These are phyloP conservation scores for Pelecanoides urinatrix DNA, from an alignment of 2,113 vertebrate genomes.

Conservation along the genomic window DNA sequence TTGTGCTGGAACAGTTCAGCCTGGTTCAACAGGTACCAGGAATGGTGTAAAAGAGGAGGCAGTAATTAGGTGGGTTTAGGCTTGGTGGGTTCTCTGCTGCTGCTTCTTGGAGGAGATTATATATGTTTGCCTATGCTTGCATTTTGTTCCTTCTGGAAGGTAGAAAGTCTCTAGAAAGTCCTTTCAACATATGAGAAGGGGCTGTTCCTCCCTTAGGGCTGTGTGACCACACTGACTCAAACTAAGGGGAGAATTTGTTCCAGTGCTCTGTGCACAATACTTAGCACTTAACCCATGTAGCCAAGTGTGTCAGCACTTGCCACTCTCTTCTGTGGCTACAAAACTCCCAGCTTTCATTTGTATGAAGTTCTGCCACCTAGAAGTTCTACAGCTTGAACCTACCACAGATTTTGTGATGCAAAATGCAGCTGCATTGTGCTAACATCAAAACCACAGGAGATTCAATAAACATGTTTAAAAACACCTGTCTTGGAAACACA, in stretches of 20 bases:
- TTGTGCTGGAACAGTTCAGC: not conserved
- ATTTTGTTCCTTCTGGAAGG: not conserved
- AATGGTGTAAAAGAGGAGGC: not conserved
- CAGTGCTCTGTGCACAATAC: not conserved
- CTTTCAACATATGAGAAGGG: not conserved
- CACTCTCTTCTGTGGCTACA: not conserved
- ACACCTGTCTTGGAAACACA: not conserved
- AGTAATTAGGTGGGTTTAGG: not conserved
- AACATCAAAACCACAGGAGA: not conserved
- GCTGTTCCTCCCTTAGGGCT: not conserved
- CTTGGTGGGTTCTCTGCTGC: not conserved
- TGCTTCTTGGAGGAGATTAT: not conserved
- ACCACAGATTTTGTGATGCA: not conserved
- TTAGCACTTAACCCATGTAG: not conserved
- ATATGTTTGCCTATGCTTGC: not conserved
- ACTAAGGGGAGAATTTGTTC: not conserved
- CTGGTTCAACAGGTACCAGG: not conserved
- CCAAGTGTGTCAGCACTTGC: not conserved
- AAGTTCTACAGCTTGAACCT: not conserved
- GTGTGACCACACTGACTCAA: not conserved
- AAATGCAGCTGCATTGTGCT: not conserved
- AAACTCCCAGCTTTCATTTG: not conserved
- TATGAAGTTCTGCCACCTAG: not conserved
- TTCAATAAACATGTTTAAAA: not conserved
- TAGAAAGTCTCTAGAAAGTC: not conserved